phyloP scores from a whole-genome alignment of 2,888 invertebrate genomes.

The Meteorus colon region DNA sequence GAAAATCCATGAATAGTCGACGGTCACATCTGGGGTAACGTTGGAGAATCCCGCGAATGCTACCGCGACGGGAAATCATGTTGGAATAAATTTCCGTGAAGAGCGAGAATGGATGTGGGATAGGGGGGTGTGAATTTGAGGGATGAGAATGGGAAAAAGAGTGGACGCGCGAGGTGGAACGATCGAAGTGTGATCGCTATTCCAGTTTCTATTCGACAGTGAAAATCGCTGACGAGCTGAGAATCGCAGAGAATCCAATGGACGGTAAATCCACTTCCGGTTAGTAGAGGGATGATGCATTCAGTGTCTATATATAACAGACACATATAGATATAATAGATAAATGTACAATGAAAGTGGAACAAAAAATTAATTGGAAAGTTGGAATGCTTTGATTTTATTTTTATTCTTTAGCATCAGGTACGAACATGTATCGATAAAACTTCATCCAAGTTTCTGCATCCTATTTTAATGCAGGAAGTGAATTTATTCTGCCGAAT shows the following conservation, averaged over 20 bases:
- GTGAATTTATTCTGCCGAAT: no score
- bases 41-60: background rate
- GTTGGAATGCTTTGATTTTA: background rate
- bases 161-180: slow-evolving; percentile 6
- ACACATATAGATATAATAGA: background rate
- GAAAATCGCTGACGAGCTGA: slow-evolving; percentile 49
- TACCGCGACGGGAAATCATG: slow-evolving; percentile 28
- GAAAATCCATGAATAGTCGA: slow-evolving; percentile 35
- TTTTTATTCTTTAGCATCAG: background rate
- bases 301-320: background rate
- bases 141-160: background rate
- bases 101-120: background rate
- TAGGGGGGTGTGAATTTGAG: background rate
- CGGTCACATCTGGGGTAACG: slow-evolving; percentile 27
- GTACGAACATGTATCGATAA: background rate
- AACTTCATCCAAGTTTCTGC: background rate
- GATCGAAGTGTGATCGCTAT: slow-evolving; percentile 17
- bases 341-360: slow-evolving; percentile 11
- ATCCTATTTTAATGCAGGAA: no score
- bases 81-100: slow-evolving; percentile 37
- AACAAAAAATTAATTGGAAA: slow-evolving; percentile 46
- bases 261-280: slow-evolving; percentile 42
- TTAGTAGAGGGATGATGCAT: slow-evolving; percentile 17
- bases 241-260: slow-evolving; percentile 43
- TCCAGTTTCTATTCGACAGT: slow-evolving; percentile 18